These are phyloP conservation scores for Mungos mungo DNA, from an alignment of 2,113 vertebrate species.

Conservation along the genomic window DNA sequence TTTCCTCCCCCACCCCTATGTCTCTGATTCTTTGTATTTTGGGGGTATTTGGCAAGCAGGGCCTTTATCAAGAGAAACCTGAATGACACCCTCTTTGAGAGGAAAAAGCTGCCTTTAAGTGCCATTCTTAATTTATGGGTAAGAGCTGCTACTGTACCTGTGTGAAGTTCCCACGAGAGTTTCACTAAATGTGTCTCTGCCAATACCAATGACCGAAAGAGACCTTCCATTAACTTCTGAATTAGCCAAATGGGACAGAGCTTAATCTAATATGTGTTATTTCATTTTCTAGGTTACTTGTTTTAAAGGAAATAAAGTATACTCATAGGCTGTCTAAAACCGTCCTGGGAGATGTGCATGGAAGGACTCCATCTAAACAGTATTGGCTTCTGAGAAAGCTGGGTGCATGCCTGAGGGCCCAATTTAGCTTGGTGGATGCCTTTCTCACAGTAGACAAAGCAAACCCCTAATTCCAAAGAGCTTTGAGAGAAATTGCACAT, in stretches of 20 bases:
- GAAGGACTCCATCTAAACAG: constrained; percentile 71
- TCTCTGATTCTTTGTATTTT: background rate
- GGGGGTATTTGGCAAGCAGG: background rate
- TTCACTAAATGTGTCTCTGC: constrained; percentile 74
- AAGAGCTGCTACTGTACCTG: constrained; percentile 70
- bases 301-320: constrained; percentile 82
- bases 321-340: constrained; percentile 71
- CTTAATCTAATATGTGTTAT: constrained; percentile 80
- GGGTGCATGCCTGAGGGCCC: constrained; percentile 70
- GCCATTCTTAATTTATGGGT: constrained; percentile 73
- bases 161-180: constrained; percentile 62
- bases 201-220: constrained; percentile 78
- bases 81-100: constrained; percentile 18
- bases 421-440: constrained; percentile 62
- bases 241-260: constrained; percentile 81
- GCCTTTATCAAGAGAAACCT: constrained; percentile 49
- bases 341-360: constrained; percentile 74
- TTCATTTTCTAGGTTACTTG: constrained; percentile 82
- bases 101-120: constrained; percentile 53
- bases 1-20: accelerated
- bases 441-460: constrained; percentile 71
- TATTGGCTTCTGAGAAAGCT: constrained; percentile 60
- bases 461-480: constrained; percentile 58
- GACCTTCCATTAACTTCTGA: constrained; percentile 81
- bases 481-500: constrained; percentile 53